These are phyloP conservation scores for Piprites chloris DNA, from an alignment of 2,113 vertebrate species.

Conservation along the genomic window DNA sequence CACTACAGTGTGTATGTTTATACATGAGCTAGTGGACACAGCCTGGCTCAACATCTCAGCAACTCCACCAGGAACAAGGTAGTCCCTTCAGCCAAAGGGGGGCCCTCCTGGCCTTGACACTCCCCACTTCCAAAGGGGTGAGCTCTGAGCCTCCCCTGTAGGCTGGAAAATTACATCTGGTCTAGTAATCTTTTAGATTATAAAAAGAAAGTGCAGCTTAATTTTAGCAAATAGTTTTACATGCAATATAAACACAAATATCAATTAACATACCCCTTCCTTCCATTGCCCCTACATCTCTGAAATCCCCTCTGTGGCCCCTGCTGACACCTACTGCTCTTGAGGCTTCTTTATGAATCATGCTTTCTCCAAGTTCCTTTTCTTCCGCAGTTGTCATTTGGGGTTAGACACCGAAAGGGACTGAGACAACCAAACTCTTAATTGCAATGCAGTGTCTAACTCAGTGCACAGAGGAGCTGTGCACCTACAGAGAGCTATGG, in stretches of 20 bases:
- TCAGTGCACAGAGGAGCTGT: not conserved
- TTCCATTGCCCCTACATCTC: not conserved
- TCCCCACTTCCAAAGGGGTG: accelerated
- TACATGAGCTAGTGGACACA: not conserved
- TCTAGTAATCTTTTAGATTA: not conserved
- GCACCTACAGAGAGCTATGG: not conserved
- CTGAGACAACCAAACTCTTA: accelerated
- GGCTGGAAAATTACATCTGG: not conserved
- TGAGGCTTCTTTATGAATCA: not conserved
- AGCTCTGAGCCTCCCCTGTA: not conserved
- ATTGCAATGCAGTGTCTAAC: not conserved
- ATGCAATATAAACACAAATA: accelerated
- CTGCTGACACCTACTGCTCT: not conserved
- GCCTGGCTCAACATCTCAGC: not conserved
- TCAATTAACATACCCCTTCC: not conserved
- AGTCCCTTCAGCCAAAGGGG: not conserved
- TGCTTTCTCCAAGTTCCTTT: not conserved
- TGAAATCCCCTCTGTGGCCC: not conserved
- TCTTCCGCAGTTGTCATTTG: not conserved
- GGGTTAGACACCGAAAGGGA: not conserved
- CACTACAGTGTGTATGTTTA: not conserved
- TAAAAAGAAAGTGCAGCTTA: not conserved
- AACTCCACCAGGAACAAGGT: accelerated
- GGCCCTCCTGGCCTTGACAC: accelerated
- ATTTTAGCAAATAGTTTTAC: not conserved